Base-by-base conservation (phyloP, 2,113 vertebrate species). In the Alosa alosa region DNA sequence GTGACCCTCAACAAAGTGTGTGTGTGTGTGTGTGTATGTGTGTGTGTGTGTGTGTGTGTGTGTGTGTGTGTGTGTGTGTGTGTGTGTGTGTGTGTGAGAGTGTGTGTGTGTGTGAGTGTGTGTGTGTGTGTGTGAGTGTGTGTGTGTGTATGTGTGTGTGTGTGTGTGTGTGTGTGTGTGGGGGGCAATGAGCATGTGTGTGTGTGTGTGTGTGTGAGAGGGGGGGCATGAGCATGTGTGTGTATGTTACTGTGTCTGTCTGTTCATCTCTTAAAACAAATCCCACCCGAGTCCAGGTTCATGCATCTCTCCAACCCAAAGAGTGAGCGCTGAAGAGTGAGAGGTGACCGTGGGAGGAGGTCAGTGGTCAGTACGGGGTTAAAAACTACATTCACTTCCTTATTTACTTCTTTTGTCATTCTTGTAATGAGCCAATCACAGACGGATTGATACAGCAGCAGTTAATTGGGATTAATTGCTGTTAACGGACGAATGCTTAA, bases 1-100 rank as follows among this genome's bases (percentile, higher is more conserved):
- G 50, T 52, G 50, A 9, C 11, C 50, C 50, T 13, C 50, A 17
- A 52, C 50, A 52, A 52, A 52, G 20, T 6, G 20, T 60, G 55
- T n/a, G 18, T 60, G 18, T 60, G 18, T 83, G 44, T 55, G 20
- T 45, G 57, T 25, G 83, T 47, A 81, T 85, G 57, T 86, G 84
- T 68, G 60, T 86, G 72, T 25, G 64, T 83, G 50, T 83, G 81
- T 47, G 68, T 72, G 72, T 85, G 57, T 86, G 84, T 68, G 60
- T 86, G 72, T 25, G 64, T 83, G 50, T 83, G 81, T 47, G 68
- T 83, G 82, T 86, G 81, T 50, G 55, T 57, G 55, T 20, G 55
- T 4, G 2, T 2, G 55, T 57, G 55, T 57, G 17, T 55, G 83
- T 87, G 86, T 60, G 78, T 84, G n/a, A n/a, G 50, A 18, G 88